Evolutionary conservation across 35 echinoderm and acorn worm species (phyloP), one percentile per base, ranked within the genome.

Genomic region (Apostichopus japonicus): DNA sequence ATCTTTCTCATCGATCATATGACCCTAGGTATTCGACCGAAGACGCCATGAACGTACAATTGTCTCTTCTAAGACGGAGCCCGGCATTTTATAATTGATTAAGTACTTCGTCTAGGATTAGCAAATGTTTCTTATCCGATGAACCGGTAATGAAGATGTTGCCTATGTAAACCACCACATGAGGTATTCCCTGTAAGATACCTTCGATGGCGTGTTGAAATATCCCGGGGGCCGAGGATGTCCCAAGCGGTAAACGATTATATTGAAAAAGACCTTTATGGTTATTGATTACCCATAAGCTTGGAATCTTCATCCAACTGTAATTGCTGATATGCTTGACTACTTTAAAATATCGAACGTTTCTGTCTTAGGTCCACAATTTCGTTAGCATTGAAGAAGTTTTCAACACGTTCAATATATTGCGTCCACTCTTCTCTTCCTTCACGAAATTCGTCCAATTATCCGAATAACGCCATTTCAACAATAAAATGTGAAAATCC

Each of bases 231-330:
- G 95, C 92, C 5, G 89, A 92, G 0, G 90, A 25, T 1, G 94
- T 76, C 10, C 95, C 93, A 92, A 92, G 94, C 23, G 95, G 93
- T 44, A 94, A 21, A 23, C 92, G 70, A 10, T 78, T 94, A 25
- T 94, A 96, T 15, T 19, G 56, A 70, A 94, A 96, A 16, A 96
- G 52, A 21, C 90, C 95, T 67, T 87, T 72, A 24, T 92, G 95
- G 5, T 84, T 95, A 24, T 90, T 90, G 1, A 95, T 93, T 5
- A 77, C 71, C 2, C 91, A 56, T 93, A 95, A 21, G n/a, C 17
- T 65, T 53, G 10, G 94, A 95, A 4, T 92, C 77, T 78, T 95
- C 94, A 87, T 92, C 90, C n/a, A 95, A 56, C 10, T 84, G 1
- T 71, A 95, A 19, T 92, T 95, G 90, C 19, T 92, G 94, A 80